Evolutionary conservation across 1,140 invertebrate species (phyloP).

Genomic region (Drosophila subobscura): DNA sequence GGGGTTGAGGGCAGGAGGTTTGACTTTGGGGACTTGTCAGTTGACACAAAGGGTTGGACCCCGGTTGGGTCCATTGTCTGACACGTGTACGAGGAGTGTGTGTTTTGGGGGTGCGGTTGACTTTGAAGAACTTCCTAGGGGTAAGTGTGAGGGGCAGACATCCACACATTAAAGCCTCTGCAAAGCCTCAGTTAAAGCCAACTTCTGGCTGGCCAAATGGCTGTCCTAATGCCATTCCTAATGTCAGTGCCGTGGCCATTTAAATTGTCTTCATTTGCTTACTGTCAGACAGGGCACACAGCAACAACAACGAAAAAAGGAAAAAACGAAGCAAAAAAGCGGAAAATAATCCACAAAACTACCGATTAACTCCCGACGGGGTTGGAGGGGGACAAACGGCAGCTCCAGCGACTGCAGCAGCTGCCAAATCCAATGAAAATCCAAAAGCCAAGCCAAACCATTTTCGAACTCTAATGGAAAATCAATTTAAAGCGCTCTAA

Average conservation of each 20-base stretch:
- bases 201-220: conserved; percentile 18
- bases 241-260: conserved; percentile 70
- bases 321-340: background rate
- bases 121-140: conserved; percentile 8
- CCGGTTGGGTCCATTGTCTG: conserved; percentile 22
- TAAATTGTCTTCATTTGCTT: conserved; percentile 80
- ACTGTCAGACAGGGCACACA: conserved; percentile 39
- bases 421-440: conserved; percentile 79
- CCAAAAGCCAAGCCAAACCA: conserved; percentile 64
- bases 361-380: conserved; percentile 69
- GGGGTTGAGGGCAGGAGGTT: conserved; percentile 13
- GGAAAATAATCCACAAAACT: conserved; percentile 67
- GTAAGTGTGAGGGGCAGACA: background rate
- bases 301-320: background rate
- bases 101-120: background rate
- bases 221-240: conserved; percentile 47
- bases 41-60: conserved; percentile 55
- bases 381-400: conserved; percentile 18
- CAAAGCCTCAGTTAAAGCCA: conserved; percentile 35
- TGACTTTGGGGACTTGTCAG: conserved; percentile 60
- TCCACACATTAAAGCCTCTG: conserved; percentile 23
- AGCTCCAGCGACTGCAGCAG: conserved; percentile 45
- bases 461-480: conserved; percentile 80
- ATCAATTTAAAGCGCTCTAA: conserved; percentile 72
- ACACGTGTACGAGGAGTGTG: conserved; percentile 11